Base-by-base conservation (phyloP, 2,888 invertebrate genomes). In the Agonum fuliginosum region DNA sequence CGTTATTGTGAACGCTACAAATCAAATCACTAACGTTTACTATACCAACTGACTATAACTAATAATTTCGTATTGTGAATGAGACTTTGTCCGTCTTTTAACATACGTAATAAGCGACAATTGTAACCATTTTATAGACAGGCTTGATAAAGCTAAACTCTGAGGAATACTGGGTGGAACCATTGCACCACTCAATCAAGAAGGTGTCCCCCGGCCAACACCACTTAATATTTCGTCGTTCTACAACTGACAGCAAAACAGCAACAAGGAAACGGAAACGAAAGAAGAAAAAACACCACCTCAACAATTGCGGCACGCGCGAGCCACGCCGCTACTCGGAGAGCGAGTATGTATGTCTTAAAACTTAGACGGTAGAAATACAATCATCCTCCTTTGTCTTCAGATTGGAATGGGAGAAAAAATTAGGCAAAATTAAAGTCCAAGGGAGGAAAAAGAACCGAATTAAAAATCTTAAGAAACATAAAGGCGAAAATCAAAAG, bases 81-180 rank as follows among this genome's bases (percentile, higher is more conserved):
- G n/a, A n/a, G n/a, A n/a, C n/a, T n/a, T n/a, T n/a, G n/a, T n/a
- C n/a, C n/a, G n/a, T n/a, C n/a, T n/a, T n/a, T n/a, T n/a, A n/a
- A n/a, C n/a, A n/a, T n/a, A n/a, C n/a, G n/a, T n/a, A n/a, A n/a
- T n/a, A n/a, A n/a, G n/a, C 34, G n/a, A 34, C 3, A 34, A 34
- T 37, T n/a, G 8, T 1, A 37, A 37, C 8, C 34, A 30, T 65
- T 76, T 84, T 83, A 80, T 87, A 94, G 94, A 90, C 91, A 81
- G 94, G 93, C 19, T 89, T 91, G 83, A 89, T 94, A 79, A 89
- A 91, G 83, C 91, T 92, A 14, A 89, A 90, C 81, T 87, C 90
- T 79, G 92, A 91, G 79, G 93, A 92, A 85, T 93, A 91, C 86
- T 93, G 91, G 87, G 91, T 94, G 80, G 94, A 94, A 85, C 94